Evolutionary conservation across 2,797 vertebrate genomes (phyloP).

Genomic region (Thunnus albacares): DNA sequence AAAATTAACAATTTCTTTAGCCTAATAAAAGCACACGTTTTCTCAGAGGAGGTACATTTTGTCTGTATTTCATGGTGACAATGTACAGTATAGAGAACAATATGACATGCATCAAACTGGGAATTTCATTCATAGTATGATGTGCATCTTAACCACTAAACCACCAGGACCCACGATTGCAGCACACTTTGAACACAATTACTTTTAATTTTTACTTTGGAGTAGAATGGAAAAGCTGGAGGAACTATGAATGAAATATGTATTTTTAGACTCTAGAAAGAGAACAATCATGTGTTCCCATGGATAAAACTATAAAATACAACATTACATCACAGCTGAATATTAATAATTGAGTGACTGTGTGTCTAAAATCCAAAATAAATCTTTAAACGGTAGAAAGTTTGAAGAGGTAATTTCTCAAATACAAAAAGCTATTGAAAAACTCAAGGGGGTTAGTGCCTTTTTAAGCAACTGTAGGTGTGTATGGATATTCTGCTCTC

Average conservation of each 20-base stretch:
- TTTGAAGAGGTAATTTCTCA: neutral
- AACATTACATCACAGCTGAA: neutral
- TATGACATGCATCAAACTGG: too few relatives aligned
- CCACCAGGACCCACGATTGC: neutral
- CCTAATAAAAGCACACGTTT: too few relatives aligned
- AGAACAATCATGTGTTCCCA: neutral
- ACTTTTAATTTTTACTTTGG: conserved; percentile 3
- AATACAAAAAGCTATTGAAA: neutral
- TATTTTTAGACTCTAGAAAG: neutral
- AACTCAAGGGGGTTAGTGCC: conserved; percentile 15
- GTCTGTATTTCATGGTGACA: too few relatives aligned
- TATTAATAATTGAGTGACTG: neutral
- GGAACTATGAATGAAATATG: neutral
- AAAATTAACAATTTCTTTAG: too few relatives aligned
- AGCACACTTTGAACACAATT: neutral
- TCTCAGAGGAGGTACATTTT: too few relatives aligned
- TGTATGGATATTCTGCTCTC: conserved; percentile 51
- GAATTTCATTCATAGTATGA: too few relatives aligned
- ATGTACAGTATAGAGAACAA: too few relatives aligned
- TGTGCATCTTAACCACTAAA: neutral
- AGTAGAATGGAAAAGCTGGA: neutral
- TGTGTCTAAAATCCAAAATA: neutral
- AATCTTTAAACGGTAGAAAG: neutral
- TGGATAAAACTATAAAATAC: neutral
- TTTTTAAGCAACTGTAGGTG: conserved; percentile 74